Conservation (phyloP, 2,888 invertebrate species). For the Meliscaeva auricollis region DNA sequence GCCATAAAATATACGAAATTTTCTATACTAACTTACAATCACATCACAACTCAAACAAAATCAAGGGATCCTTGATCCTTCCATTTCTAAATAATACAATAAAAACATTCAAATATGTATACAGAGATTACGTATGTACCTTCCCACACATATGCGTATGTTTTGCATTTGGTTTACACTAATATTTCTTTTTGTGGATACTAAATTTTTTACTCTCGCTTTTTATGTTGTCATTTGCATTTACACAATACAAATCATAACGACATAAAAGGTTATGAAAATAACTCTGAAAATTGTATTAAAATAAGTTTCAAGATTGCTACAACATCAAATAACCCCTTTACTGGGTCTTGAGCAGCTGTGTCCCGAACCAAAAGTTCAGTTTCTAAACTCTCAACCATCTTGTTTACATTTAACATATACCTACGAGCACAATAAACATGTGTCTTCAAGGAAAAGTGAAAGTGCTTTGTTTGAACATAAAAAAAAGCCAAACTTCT, state of each 20-base stretch:
- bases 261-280: not conserved
- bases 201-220: not conserved
- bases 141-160: not conserved
- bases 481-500: not conserved
- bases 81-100: not conserved
- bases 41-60: slow-evolving; percentile 11
- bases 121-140: too few species aligned
- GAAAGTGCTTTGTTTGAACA: too few species aligned
- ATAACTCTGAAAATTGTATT: not conserved
- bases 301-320: too few species aligned
- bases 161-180: not conserved
- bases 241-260: slow-evolving; percentile 21
- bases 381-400: too few species aligned
- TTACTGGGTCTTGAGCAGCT: not conserved
- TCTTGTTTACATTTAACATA: too few species aligned
- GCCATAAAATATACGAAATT: not conserved
- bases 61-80: slow-evolving; percentile 8
- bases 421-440: too few species aligned
- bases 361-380: slow-evolving; percentile 3
- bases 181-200: not conserved
- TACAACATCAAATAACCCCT: too few species aligned
- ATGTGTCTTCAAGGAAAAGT: too few species aligned
- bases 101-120: not conserved
- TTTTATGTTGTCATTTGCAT: slow-evolving; percentile 14
- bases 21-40: not conserved